Percentiles rank a stretch among this genome's conserved stretches.
phyloP scores from a whole-genome alignment of 2,113 vertebrate genomes.

The Hippopotamus amphibius region DNA sequence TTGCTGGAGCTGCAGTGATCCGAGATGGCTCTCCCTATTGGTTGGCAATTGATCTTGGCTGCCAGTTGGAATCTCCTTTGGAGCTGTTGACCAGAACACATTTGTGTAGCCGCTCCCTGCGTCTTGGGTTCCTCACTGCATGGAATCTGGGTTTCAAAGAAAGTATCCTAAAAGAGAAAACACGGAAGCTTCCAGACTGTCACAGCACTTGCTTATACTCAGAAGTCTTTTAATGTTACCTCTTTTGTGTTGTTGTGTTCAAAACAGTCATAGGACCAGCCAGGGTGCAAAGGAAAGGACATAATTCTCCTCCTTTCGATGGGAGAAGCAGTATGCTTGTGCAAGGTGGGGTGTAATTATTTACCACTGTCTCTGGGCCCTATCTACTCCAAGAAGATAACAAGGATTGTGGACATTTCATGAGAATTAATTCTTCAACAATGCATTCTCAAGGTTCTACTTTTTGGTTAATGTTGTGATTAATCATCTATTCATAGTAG shows the following conservation, averaged over 20 bases:
- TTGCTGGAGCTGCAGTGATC: accelerated
- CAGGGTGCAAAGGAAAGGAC: background rate
- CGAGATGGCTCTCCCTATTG: background rate
- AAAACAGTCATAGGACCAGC: background rate
- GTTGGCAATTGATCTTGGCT: background rate
- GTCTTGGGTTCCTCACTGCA: background rate
- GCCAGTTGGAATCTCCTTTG: background rate
- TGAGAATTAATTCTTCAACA: background rate
- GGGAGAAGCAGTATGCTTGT: background rate
- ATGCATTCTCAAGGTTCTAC: background rate
- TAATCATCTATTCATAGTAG: background rate
- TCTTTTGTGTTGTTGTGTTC: background rate
- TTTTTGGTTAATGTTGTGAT: background rate
- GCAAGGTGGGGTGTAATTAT: background rate
- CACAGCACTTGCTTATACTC: background rate
- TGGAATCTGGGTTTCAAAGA: background rate
- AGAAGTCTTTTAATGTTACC: background rate
- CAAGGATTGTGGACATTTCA: background rate
- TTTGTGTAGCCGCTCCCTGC: background rate
- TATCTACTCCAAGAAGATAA: background rate
- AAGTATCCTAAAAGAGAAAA: background rate
- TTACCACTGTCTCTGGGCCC: background rate
- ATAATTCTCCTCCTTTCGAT: background rate
- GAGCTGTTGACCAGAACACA: background rate
- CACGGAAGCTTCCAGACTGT: background rate